Conservation (phyloP, 2,888 invertebrate species). For the Ormyrus rosae region DNA sequence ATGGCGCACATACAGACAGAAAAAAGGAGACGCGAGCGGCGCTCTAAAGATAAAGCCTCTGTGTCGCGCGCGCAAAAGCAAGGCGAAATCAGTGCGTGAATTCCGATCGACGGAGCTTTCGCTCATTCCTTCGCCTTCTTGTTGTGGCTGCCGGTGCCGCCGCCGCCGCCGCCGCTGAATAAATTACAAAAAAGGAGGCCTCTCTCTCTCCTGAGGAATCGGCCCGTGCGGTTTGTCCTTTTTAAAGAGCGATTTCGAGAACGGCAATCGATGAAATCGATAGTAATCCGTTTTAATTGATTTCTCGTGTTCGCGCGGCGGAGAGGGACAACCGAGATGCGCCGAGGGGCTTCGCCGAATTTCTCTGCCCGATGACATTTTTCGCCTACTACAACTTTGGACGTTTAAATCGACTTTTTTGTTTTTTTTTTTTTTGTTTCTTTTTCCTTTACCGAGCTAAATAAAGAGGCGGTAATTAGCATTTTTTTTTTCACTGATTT, state of each 20-base stretch:
- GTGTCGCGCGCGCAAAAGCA: conserved; percentile 14
- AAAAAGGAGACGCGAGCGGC: conserved; percentile 9
- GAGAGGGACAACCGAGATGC: too few species aligned
- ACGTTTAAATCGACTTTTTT: too few species aligned
- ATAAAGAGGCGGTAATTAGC: background rate
- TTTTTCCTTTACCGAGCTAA: background rate
- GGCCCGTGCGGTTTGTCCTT: background rate
- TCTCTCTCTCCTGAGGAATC: background rate
- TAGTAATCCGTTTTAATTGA: conserved; percentile 15
- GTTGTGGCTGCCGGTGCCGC: background rate
- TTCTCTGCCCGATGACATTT: too few species aligned
- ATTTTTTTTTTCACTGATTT: conserved; percentile 15
- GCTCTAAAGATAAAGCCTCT: conserved; percentile 56
- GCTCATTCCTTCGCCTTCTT: background rate
- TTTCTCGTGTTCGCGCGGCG: background rate
- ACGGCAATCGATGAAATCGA: background rate
- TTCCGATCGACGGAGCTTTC: conserved; percentile 30
- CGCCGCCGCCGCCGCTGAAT: conserved; percentile 15
- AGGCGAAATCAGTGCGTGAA: conserved; percentile 35
- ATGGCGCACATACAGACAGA: conserved; percentile 55
- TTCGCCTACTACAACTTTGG: too few species aligned
- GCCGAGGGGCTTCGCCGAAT: too few species aligned
- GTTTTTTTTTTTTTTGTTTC: too few species aligned
- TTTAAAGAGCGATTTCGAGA: background rate
- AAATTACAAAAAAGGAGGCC: conserved; percentile 26